Conservation (phyloP, 35 echinoderm and acorn worm genomes). For the Acanthaster planci region DNA sequence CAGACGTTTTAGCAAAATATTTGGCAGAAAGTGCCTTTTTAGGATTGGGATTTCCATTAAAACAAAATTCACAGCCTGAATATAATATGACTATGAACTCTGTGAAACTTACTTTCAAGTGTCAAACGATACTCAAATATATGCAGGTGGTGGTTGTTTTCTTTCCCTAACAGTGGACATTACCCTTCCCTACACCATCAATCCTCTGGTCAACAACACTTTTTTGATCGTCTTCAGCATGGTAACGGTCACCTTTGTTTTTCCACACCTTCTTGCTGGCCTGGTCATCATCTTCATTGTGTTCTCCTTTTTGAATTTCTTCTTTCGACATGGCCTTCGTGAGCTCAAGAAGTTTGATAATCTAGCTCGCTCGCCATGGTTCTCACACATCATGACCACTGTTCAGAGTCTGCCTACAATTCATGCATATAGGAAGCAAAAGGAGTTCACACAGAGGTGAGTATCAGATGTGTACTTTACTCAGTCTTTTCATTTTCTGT, state of each 20-base stretch:
- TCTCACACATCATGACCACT: conserved; percentile 77
- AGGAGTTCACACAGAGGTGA: conserved; percentile 71
- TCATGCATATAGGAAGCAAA: conserved; percentile 66
- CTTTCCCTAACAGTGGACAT: conserved; percentile 73
- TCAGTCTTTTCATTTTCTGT: no score
- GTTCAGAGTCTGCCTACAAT: conserved; percentile 72
- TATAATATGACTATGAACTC: no score
- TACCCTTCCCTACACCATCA: conserved; percentile 66
- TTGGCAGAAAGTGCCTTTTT: no score
- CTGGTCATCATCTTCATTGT: conserved; percentile 54
- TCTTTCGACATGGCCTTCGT: conserved; percentile 76
- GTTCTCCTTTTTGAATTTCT: conserved; percentile 55
- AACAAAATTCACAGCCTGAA: no score
- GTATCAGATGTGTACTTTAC: background rate
- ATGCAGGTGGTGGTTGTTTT: background rate
- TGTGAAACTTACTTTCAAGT: background rate
- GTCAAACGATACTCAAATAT: no score
- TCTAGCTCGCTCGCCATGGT: conserved; percentile 79
- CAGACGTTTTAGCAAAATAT: no score
- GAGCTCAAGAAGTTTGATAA: conserved; percentile 83
- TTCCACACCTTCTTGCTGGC: conserved; percentile 72
- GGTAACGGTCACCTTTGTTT: conserved; percentile 66
- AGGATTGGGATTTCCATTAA: no score
- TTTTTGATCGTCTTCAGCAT: conserved; percentile 56
- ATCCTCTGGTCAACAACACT: conserved; percentile 53